Evolutionary conservation across 2,888 invertebrate genomes (phyloP).

Genomic region (Orgyia antiqua): DNA sequence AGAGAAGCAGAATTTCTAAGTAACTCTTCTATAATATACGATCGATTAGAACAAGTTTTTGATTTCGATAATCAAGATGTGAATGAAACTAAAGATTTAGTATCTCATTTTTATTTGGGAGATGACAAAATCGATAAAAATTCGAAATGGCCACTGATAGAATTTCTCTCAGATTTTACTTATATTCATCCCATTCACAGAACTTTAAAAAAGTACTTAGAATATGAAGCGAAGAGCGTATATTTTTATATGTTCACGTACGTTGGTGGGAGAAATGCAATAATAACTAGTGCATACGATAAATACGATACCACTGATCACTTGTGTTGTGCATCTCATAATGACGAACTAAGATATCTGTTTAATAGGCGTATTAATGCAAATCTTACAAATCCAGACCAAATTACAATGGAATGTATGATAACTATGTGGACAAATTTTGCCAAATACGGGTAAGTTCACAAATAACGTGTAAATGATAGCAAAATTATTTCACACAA

Average conservation of each 20-base stretch:
- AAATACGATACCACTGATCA: conserved; percentile 5
- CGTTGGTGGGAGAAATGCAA: conserved; percentile 13
- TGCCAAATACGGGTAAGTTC: conserved; percentile 45
- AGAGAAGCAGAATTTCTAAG: conserved; percentile 18
- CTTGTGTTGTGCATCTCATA: conserved; percentile 33
- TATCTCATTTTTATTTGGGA: conserved; percentile 40
- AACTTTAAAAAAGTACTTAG: conserved; percentile 31
- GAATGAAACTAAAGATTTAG: conserved; percentile 19
- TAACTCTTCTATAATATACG: conserved; percentile 18
- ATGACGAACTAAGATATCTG: conserved; percentile 47
- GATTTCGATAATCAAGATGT: conserved; percentile 15
- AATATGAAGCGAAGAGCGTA: conserved; percentile 25
- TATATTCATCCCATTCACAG: conserved; percentile 39
- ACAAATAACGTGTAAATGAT: no score
- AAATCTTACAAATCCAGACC: conserved; percentile 30
- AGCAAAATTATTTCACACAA: no score
- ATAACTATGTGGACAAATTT: conserved; percentile 61
- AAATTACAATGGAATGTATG: conserved; percentile 41
- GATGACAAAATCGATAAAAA: conserved; percentile 25
- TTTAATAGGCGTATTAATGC: conserved; percentile 27
- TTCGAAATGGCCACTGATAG: conserved; percentile 20
- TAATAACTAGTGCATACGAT: conserved; percentile 21
- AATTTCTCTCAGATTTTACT: conserved; percentile 41
- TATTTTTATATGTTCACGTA: conserved; percentile 49
- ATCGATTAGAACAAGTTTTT: conserved; percentile 17